Evolutionary conservation across 2,113 vertebrate genomes (phyloP).

Genomic region (Albula glossodonta): DNA sequence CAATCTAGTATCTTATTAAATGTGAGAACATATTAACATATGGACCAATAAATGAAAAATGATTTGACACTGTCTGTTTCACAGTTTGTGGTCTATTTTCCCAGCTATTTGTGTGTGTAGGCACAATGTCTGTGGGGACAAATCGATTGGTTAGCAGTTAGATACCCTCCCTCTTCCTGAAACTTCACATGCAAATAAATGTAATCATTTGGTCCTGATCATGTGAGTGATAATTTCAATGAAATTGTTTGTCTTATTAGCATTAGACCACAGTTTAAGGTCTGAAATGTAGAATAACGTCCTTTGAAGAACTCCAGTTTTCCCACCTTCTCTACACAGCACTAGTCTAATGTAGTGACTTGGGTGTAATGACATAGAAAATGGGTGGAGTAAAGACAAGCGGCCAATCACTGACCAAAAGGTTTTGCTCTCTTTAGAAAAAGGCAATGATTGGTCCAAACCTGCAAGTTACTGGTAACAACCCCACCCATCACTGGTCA

Average conservation of each 20-base stretch:
- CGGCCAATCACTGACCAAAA: too few relatives aligned
- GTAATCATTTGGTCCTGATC: neutral
- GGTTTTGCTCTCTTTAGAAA: neutral
- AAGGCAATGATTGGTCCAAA: neutral
- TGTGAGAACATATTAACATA: neutral
- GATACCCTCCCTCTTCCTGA: neutral
- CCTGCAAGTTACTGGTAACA: too few relatives aligned
- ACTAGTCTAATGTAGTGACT: too few relatives aligned
- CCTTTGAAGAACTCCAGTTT: neutral
- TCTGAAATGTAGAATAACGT: too few relatives aligned
- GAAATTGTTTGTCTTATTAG: neutral
- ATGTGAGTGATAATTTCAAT: neutral
- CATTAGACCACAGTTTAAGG: neutral
- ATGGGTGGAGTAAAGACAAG: too few relatives aligned
- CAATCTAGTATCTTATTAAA: neutral
- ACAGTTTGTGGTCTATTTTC: neutral
- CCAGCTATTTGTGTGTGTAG: neutral
- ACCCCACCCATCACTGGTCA: too few relatives aligned
- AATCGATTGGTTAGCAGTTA: neutral
- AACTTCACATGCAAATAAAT: neutral
- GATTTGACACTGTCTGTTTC: neutral
- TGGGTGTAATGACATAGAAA: too few relatives aligned
- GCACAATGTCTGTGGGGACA: neutral
- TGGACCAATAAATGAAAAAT: constrained; percentile 31
- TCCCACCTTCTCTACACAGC: neutral